phyloP scores from a whole-genome alignment of 2,113 vertebrate genomes.

The Cephalophus harveyi region DNA sequence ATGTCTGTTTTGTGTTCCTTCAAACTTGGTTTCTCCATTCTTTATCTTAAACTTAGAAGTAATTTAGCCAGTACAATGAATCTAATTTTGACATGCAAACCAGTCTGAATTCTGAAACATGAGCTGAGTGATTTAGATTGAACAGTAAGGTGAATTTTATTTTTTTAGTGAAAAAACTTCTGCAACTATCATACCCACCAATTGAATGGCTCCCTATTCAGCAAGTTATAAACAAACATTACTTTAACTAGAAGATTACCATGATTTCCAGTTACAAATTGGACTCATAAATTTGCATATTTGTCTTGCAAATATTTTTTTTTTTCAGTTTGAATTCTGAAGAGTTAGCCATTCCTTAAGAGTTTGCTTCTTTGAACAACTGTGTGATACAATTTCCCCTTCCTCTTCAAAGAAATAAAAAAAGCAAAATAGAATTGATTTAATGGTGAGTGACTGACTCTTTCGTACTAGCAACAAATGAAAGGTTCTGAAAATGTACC shows the following conservation, averaged over 20 bases:
- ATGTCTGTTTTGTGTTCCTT: neutral
- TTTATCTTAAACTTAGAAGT: slow-evolving; percentile 1
- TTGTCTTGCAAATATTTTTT: neutral
- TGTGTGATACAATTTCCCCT: neutral
- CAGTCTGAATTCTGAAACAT: neutral
- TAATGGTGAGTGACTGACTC: neutral
- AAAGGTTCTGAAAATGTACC: neutral
- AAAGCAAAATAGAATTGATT: neutral
- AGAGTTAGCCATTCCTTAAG: neutral
- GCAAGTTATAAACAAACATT: neutral
- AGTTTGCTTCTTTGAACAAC: neutral
- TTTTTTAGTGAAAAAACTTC: slow-evolving; percentile 7
- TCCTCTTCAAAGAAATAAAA: neutral
- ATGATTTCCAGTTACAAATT: neutral
- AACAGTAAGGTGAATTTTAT: neutral
- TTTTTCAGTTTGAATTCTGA: slow-evolving; percentile 5
- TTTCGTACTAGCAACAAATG: neutral
- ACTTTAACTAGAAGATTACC: neutral
- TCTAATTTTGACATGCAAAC: neutral
- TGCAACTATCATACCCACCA: neutral
- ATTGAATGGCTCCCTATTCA: neutral
- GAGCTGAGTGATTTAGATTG: neutral
- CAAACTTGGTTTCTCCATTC: neutral
- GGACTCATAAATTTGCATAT: neutral
- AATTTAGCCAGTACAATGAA: neutral